phyloP scores from a whole-genome alignment of 23 tunicate species.

The Styela plicata region DNA sequence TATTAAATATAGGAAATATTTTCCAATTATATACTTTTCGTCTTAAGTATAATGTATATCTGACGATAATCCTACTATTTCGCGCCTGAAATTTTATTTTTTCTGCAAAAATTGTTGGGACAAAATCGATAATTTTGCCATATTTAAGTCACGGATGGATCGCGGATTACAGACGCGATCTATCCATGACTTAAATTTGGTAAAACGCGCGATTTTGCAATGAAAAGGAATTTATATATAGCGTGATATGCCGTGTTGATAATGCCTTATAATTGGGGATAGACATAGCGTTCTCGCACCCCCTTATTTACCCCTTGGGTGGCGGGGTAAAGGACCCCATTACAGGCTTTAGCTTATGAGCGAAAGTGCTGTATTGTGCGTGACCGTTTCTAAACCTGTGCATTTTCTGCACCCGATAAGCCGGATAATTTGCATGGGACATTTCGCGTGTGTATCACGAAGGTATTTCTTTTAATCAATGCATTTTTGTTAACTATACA shows the following conservation, averaged over 20 bases:
- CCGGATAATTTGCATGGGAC: not conserved
- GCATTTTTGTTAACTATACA: no score
- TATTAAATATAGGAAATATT: no score
- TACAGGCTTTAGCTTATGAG: not conserved
- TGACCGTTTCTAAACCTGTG: not conserved
- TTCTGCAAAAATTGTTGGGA: no score
- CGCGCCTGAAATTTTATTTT: no score
- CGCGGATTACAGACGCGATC: no score
- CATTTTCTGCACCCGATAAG: not conserved
- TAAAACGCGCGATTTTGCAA: no score
- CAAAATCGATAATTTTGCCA: no score
- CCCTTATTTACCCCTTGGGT: conserved; percentile 1
- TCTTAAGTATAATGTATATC: not conserved
- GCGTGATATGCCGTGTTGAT: not conserved
- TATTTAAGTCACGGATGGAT: no score
- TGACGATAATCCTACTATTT: not conserved
- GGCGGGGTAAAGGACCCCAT: not conserved
- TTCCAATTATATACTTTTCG: not conserved
- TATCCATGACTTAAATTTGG: no score
- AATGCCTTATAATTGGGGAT: conserved; percentile 7
- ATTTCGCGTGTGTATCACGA: not conserved
- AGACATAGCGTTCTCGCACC: not conserved
- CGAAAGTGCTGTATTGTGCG: not conserved
- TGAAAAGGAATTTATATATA: not conserved
- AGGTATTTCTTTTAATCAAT: not conserved